Percentiles rank a stretch among this genome's conserved stretches.
These are phyloP conservation scores for Parnassius mnemosyne DNA, from an alignment of 2,888 invertebrate genomes.

Conservation along the genomic window DNA sequence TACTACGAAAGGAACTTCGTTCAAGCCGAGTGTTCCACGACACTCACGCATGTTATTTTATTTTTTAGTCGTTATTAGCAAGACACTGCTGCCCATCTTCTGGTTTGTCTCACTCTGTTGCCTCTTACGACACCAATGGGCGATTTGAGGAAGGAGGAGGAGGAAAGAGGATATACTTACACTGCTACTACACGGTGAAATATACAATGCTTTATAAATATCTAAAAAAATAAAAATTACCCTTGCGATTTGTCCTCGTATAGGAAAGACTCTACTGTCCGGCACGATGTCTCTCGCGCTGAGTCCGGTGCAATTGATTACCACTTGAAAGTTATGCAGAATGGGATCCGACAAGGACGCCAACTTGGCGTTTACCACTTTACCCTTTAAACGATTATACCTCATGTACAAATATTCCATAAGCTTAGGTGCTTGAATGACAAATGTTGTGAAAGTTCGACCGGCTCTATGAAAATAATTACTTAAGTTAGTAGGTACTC, in stretches of 20 bases:
- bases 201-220: no score
- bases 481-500: no score
- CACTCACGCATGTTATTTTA: no score
- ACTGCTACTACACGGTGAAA: no score
- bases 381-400: constrained; percentile 83
- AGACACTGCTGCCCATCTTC: no score
- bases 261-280: constrained; percentile 82
- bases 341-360: constrained; percentile 61
- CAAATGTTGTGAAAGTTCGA: constrained; percentile 83
- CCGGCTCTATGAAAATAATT: constrained; percentile 75
- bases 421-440: constrained; percentile 83
- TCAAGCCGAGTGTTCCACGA: no score
- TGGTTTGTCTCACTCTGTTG: no score
- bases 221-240: constrained; percentile 51
- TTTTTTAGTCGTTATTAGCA: no score
- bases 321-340: constrained; percentile 81
- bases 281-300: constrained; percentile 82
- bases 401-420: constrained; percentile 84
- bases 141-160: no score
- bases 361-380: constrained; percentile 55
- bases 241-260: constrained; percentile 87
- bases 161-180: no score
- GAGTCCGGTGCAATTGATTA: constrained; percentile 91
- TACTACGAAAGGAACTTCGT: no score
- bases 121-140: no score